Conservation (phyloP, 2,888 invertebrate species). For the Colostygia pectinataria region DNA sequence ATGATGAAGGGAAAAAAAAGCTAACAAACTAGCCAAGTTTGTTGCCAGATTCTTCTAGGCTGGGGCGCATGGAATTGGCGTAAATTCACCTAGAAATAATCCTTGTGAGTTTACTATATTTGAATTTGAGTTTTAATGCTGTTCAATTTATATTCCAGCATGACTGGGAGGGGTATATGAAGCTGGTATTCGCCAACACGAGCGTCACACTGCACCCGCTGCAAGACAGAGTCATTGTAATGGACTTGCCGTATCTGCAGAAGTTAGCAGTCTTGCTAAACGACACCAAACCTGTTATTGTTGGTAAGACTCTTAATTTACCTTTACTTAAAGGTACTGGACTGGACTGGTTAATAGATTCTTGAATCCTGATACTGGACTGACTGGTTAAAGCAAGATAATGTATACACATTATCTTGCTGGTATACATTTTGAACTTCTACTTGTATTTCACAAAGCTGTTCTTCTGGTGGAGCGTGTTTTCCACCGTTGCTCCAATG, state of each 20-base stretch:
- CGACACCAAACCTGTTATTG: constrained; percentile 74
- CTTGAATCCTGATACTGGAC: no score
- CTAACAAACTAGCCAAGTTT: no score
- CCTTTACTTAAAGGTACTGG: constrained; percentile 3
- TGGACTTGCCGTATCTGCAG: constrained; percentile 86
- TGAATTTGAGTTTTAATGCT: no score
- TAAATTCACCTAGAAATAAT: no score
- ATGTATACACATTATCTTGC: no score
- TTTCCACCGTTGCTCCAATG: constrained; percentile 85
- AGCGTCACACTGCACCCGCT: constrained; percentile 74
- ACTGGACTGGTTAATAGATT: no score
- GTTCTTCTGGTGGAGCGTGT: constrained; percentile 88
- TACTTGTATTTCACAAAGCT: constrained; percentile 84
- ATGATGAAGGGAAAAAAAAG: no score
- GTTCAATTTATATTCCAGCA: constrained; percentile 82
- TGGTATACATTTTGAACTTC: no score
- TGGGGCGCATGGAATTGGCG: no score
- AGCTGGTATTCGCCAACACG: constrained; percentile 83
- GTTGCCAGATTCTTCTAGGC: no score
- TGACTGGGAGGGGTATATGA: constrained; percentile 85
- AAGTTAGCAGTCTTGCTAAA: constrained; percentile 81
- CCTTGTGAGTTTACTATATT: no score
- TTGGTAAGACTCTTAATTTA: constrained; percentile 72
- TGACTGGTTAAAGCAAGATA: no score
- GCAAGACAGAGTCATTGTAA: constrained; percentile 84